Conservation (phyloP, 2,797 vertebrate genomes). For the Typhlichthys subterraneus region DNA sequence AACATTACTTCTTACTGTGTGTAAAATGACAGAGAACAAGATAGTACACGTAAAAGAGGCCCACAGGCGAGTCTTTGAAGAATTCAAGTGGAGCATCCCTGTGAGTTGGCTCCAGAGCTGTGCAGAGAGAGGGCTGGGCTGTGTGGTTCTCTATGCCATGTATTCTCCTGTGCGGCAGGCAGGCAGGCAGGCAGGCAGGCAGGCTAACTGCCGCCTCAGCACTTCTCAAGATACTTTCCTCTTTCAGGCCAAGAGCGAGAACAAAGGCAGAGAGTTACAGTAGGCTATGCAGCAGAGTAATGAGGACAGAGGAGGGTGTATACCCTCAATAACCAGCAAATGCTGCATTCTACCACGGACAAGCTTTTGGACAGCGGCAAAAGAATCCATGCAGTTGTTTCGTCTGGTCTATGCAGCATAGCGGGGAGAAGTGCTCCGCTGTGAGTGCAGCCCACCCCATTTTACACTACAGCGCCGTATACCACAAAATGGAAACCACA, state of each 20-base stretch:
- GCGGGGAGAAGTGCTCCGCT: conserved; percentile 49
- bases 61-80: conserved; percentile 38
- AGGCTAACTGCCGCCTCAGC: conserved; percentile 77
- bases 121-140: conserved; percentile 62
- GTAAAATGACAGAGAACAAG: neutral
- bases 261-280: conserved; percentile 68
- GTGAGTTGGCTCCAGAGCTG: conserved; percentile 59
- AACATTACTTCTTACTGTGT: conserved; percentile 30
- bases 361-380: conserved; percentile 60
- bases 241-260: conserved; percentile 78
- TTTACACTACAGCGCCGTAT: conserved; percentile 69
- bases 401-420: conserved; percentile 64
- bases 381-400: conserved; percentile 66
- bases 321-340: conserved; percentile 69
- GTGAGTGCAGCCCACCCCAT: conserved; percentile 60
- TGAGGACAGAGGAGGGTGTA: conserved; percentile 70
- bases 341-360: conserved; percentile 69
- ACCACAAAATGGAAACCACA: conserved; percentile 76
- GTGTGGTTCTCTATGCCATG: conserved; percentile 66
- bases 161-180: conserved; percentile 75
- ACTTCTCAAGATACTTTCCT: conserved; percentile 75
- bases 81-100: conserved; percentile 62
- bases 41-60: conserved; percentile 12
- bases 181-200: conserved; percentile 69
- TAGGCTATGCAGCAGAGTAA: conserved; percentile 74